Evolutionary conservation across 2,113 vertebrate genomes (phyloP).

Genomic region (Tupaia chinensis): DNA sequence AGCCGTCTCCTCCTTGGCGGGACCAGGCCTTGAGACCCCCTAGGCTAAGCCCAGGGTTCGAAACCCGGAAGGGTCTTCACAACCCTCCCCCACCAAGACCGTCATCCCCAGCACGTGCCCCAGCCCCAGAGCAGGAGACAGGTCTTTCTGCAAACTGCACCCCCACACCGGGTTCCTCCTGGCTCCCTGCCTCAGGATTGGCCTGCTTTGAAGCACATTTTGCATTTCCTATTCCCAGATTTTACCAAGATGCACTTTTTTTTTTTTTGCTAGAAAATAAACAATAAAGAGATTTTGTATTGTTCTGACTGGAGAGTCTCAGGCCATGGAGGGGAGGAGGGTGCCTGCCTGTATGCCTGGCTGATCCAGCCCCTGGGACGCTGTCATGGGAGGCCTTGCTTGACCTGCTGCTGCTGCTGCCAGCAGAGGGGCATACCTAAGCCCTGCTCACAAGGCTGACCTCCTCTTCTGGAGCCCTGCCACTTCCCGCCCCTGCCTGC

Average conservation of each 20-base stretch:
- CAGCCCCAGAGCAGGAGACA: not conserved
- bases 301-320: not conserved
- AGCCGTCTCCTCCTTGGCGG: not conserved
- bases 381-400: accelerated
- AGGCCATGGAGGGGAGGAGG: accelerated
- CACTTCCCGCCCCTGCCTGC: accelerated
- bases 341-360: accelerated
- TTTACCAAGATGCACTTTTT: not conserved
- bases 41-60: not conserved
- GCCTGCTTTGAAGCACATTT: not conserved
- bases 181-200: not conserved
- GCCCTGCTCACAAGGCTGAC: not conserved
- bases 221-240: not conserved
- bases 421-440: too few relatives aligned
- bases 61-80: too few relatives aligned
- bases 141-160: accelerated
- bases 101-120: not conserved
- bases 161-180: not conserved
- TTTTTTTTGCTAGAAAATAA: not conserved
- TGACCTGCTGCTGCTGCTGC: too few relatives aligned
- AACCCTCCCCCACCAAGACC: too few relatives aligned
- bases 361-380: accelerated
- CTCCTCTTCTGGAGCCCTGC: not conserved
- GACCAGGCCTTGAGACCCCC: not conserved
- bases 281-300: conserved; percentile 64